Percentiles rank a stretch among this genome's conserved stretches.
Evolutionary conservation across 1,140 invertebrate species (phyloP).

Genomic region (Diploscapter pachys): DNA sequence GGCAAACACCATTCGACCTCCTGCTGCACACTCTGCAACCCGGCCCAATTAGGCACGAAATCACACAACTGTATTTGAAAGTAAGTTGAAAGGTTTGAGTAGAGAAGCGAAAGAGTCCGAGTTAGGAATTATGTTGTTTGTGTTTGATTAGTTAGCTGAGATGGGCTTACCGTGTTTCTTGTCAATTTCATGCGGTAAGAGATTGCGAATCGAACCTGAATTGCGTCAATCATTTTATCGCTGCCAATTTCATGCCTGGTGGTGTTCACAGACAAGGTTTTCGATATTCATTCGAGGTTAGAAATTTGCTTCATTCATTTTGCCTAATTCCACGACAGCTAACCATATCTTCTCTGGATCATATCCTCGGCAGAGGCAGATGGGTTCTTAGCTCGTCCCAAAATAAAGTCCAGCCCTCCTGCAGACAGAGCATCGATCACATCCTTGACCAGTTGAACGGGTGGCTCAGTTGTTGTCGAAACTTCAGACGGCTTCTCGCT

Average conservation of each 20-base stretch:
- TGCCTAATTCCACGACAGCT: background rate
- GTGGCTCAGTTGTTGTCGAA: constrained; percentile 25
- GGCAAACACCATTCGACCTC: constrained; percentile 42
- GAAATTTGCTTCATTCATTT: background rate
- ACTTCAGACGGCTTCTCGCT: background rate
- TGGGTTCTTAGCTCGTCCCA: constrained; percentile 17
- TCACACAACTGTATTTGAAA: no score
- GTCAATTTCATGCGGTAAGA: constrained; percentile 20
- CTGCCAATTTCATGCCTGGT: background rate
- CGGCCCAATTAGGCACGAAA: no score
- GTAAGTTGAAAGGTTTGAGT: background rate
- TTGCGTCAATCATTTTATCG: constrained; percentile 9
- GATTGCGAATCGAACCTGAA: constrained; percentile 25
- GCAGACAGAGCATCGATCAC: constrained; percentile 30
- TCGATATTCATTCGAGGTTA: no score
- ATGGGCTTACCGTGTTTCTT: constrained; percentile 29
- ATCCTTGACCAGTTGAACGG: constrained; percentile 33
- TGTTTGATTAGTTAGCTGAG: background rate
- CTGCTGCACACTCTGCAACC: no score
- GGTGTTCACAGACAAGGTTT: no score
- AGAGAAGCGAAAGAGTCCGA: background rate
- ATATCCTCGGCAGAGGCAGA: constrained; percentile 23
- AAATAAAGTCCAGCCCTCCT: constrained; percentile 24
- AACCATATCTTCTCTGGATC: constrained; percentile 20
- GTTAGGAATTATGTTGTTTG: constrained; percentile 17